Evolutionary conservation across 2,797 vertebrate species (phyloP).

Genomic region (Pipistrellus pipistrellus): DNA sequence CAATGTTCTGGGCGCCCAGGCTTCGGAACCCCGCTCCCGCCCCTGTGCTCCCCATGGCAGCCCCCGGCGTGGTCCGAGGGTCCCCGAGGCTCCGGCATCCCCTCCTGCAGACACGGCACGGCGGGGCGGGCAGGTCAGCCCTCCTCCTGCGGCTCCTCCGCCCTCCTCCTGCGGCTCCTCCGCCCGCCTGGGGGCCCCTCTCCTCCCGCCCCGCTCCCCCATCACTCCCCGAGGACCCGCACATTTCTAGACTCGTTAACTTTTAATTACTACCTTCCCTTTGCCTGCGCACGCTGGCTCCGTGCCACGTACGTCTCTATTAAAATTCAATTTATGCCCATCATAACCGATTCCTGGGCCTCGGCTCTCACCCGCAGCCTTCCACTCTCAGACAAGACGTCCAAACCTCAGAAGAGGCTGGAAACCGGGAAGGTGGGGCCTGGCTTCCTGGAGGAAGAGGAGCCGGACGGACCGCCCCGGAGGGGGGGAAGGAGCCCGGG

Average conservation of each 20-base stretch:
- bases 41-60: fast-evolving
- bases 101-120: fast-evolving
- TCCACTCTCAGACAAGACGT: conserved; percentile 77
- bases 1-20: fast-evolving
- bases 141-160: fast-evolving
- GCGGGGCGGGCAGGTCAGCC: background rate
- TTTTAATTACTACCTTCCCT: conserved; percentile 91
- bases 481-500: fast-evolving
- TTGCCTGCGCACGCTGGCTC: conserved; percentile 88
- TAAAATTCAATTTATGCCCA: conserved; percentile 90
- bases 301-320: conserved; percentile 88
- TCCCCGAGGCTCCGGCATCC: background rate
- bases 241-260: conserved; percentile 90
- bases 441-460: background rate
- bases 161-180: too few relatives aligned
- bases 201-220: conserved; percentile 62
- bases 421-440: fast-evolving
- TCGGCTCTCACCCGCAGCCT: conserved; percentile 76
- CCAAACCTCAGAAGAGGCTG: conserved; percentile 50
- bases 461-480: background rate
- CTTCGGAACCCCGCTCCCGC: fast-evolving
- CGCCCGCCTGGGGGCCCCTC: background rate
- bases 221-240: conserved; percentile 81
- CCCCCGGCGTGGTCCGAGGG: fast-evolving
- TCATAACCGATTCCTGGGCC: conserved; percentile 85